Base-by-base conservation (phyloP, 1,140 invertebrate species). In the Rhagoletis zephyria region DNA sequence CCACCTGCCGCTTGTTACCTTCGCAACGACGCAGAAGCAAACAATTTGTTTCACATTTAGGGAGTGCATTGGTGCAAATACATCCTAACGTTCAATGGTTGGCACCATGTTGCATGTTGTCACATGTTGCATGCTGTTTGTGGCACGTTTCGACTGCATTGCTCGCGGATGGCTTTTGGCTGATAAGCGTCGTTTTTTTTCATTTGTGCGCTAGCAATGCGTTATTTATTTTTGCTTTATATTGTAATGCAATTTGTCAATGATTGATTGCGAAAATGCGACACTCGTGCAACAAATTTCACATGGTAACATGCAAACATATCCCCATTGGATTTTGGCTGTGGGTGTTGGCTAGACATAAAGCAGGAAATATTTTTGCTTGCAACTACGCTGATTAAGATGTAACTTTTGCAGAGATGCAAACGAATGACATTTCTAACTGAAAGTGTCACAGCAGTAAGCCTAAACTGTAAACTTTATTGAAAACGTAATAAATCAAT, bases 91-190 rank as follows among this genome's bases (percentile, higher is more conserved):
- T 74, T 74, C 45, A 56, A 56, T 81, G 30, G 74, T 59, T 81
- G 74, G 48, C 48, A 81, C n/a, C 74, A 81, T 81, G 74, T 59
- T 81, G 51, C 45, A 81, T 81, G 45, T 56, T 81, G 74, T 81
- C 74, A 81, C 74, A 81, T 81, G 74, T 81, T 81, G 74, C 74
- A 81, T 81, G 74, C 74, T 81, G 74, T 56, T 56, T 81, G 48
- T 81, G 74, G 16, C 74, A 81, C 74, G 74, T 81, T 81, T 42
- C 30, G 74, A 6, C n/a, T 56, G 19, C 48, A 81, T 81, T 81
- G 74, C 74, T 81, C n/a, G n/a, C 48, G 74, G 74, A 81, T 81
- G 51, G 74, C 45, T 81, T 81, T 45, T 56, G 74, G 74, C n/a
- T 81, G 74, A 81, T 81, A 81, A 81, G 48, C 45, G 74, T 5